These are phyloP conservation scores for Bufo bufo DNA, from an alignment of 2,113 vertebrate genomes.

Conservation along the genomic window DNA sequence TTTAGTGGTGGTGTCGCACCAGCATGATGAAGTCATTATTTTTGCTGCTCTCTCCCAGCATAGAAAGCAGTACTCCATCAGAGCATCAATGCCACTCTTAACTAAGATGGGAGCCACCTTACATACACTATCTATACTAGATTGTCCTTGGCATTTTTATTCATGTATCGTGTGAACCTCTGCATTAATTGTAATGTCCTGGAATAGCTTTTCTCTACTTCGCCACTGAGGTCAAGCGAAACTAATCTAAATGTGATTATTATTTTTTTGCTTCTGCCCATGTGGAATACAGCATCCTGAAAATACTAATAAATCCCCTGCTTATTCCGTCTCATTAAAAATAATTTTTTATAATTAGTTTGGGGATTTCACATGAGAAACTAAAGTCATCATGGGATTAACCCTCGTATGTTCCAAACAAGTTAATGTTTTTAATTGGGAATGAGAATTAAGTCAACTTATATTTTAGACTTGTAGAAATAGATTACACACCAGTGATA, in stretches of 20 bases:
- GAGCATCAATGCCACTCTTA: too few species aligned
- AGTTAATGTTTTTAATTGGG: neutral
- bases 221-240: neutral
- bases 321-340: neutral
- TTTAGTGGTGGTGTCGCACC: too few species aligned
- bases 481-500: neutral
- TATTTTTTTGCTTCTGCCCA: neutral
- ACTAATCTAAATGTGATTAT: neutral
- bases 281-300: neutral
- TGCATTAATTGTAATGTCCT: neutral
- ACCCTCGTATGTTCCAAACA: neutral
- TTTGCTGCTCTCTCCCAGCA: too few species aligned
- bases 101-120: too few species aligned
- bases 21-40: too few species aligned
- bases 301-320: conserved; percentile 16
- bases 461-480: neutral
- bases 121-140: too few species aligned
- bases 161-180: neutral
- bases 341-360: conserved; percentile 17
- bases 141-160: too few species aligned
- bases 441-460: neutral
- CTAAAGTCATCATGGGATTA: neutral
- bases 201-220: neutral
- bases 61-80: too few species aligned
- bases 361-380: conserved; percentile 1